Evolutionary conservation across 2,797 vertebrate genomes (phyloP).

Genomic region (Anguilla pacifica): DNA sequence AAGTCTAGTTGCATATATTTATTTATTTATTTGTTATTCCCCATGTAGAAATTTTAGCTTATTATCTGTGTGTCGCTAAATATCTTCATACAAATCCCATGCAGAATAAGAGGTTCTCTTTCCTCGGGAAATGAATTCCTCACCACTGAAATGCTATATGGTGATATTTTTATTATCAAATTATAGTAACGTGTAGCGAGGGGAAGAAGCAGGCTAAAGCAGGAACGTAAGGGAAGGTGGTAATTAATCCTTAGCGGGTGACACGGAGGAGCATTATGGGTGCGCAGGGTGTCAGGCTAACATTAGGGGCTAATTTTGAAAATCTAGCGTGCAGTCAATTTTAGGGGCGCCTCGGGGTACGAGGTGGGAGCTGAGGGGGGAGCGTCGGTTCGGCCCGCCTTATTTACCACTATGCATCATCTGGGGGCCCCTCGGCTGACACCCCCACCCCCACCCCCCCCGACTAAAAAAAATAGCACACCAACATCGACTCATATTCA

Average conservation of each 20-base stretch:
- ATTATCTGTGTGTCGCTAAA: slow-evolving; percentile 38
- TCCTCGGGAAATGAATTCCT: slow-evolving; percentile 42
- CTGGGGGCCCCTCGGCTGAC: slow-evolving; percentile 84
- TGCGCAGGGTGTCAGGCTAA: slow-evolving; percentile 91
- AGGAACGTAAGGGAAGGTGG: slow-evolving; percentile 87
- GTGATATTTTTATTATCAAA: slow-evolving; percentile 66
- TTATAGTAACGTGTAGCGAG: slow-evolving; percentile 80
- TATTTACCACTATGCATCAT: slow-evolving; percentile 99
- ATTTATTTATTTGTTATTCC: background rate
- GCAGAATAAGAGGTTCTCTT: slow-evolving; percentile 43
- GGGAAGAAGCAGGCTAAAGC: slow-evolving; percentile 71
- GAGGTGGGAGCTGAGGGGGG: slow-evolving; percentile 94
- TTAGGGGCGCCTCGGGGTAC: slow-evolving; percentile 92
- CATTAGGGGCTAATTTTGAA: slow-evolving; percentile 99
- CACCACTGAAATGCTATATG: slow-evolving; percentile 45
- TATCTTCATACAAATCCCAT: slow-evolving; percentile 52
- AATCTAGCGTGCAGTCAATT: slow-evolving; percentile 99
- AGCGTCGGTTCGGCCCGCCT: slow-evolving; percentile 93
- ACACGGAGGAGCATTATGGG: slow-evolving; percentile 85
- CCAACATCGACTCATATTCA: slow-evolving; percentile 83
- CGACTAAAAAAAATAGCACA: slow-evolving; percentile 74
- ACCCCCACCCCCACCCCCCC: slow-evolving; percentile 78
- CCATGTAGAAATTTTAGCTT: slow-evolving; percentile 30
- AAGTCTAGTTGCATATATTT: background rate
- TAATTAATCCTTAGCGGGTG: slow-evolving; percentile 92